A percentile compares a stretch with the other conserved stretches of the same genome.
phyloP scores from a whole-genome alignment of 2,888 invertebrate genomes.

The Thelaira solivaga region DNA sequence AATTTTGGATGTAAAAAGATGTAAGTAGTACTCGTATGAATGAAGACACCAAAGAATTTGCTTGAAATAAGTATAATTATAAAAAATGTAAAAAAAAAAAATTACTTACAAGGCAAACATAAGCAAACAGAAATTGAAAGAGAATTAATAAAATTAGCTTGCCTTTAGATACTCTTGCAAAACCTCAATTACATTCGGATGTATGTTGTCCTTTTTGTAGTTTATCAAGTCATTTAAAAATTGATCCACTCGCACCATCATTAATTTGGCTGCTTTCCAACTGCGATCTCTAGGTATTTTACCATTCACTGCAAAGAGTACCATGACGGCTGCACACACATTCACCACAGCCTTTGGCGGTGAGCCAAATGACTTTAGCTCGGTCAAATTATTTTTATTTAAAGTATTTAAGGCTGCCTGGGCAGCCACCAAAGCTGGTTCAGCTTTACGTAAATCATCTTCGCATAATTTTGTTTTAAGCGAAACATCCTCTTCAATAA shows the following conservation, averaged over 20 bases:
- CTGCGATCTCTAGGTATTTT: conserved; percentile 93
- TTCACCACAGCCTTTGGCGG: conserved; percentile 94
- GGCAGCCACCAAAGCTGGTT: conserved; percentile 93
- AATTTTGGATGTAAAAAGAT: no score
- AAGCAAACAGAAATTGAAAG: neutral
- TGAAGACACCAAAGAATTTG: no score
- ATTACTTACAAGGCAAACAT: no score
- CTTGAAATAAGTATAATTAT: no score
- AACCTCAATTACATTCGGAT: conserved; percentile 91
- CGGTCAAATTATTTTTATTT: conserved; percentile 96
- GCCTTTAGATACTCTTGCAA: conserved; percentile 77
- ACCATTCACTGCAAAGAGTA: conserved; percentile 88
- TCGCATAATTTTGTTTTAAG: conserved; percentile 92
- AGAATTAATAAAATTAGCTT: neutral
- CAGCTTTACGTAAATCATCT: conserved; percentile 93
- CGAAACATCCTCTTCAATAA: conserved; percentile 92
- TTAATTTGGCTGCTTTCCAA: conserved; percentile 93
- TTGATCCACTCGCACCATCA: conserved; percentile 94
- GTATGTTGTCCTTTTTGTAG: conserved; percentile 96
- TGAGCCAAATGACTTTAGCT: conserved; percentile 94
- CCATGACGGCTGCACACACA: conserved; percentile 92
- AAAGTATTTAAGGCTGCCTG: conserved; percentile 87
- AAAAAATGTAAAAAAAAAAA: neutral
- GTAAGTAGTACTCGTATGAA: neutral
- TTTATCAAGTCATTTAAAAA: conserved; percentile 90